Conservation (phyloP, 2,113 vertebrate genomes). For the Hyperopisus bebe region DNA sequence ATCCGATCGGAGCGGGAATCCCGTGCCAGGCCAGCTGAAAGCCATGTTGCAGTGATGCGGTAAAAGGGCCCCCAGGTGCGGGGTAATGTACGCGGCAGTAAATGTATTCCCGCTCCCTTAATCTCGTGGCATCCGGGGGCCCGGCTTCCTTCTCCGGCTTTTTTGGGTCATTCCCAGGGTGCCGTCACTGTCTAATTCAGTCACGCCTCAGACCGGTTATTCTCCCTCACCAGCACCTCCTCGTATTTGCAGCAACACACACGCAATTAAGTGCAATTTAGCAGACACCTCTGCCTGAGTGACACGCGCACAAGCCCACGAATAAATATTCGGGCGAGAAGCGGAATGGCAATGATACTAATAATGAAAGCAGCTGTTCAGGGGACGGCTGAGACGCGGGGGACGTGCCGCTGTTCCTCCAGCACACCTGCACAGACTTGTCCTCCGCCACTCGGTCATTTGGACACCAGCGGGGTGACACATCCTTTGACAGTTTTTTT, state of each 20-base stretch:
- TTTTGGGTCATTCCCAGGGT: not conserved
- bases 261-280: constrained; percentile 6
- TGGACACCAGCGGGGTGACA: not conserved
- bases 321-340: not conserved
- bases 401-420: accelerated
- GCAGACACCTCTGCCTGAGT: not conserved
- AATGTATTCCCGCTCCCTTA: not conserved
- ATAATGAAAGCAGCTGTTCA: not conserved
- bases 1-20: not conserved
- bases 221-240: no score
- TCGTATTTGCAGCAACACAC: not conserved
- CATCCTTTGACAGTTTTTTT: not conserved
- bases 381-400: not conserved
- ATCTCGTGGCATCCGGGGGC: not conserved
- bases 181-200: not conserved
- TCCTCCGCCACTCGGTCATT: no score
- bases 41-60: not conserved
- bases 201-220: not conserved
- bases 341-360: not conserved
- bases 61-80: not conserved
- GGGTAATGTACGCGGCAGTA: not conserved
- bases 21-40: not conserved
- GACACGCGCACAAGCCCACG: not conserved
- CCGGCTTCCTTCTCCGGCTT: not conserved
- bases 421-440: not conserved